Conservation (phyloP, 2,888 invertebrate genomes). For the Lampropteryx suffumata region DNA sequence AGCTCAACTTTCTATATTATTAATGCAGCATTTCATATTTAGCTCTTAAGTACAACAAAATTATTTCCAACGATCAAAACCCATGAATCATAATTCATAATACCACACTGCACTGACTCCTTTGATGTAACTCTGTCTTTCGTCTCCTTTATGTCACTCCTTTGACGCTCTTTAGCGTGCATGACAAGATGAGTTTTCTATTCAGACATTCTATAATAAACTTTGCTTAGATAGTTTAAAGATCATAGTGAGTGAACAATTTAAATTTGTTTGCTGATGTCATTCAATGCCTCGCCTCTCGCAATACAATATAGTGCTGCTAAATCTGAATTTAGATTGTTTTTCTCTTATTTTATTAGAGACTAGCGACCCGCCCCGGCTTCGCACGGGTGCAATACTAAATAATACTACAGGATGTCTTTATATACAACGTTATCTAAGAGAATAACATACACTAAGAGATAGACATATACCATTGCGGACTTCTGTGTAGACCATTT, state of each 20-base stretch:
- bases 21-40: too few relatives aligned
- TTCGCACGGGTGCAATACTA: too few relatives aligned
- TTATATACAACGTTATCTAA: too few relatives aligned
- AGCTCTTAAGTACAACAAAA: constrained; percentile 24
- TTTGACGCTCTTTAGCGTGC: constrained; percentile 55
- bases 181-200: constrained; percentile 12
- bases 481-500: too few relatives aligned
- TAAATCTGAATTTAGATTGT: background rate
- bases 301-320: constrained; percentile 21
- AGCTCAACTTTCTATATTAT: too few relatives aligned
- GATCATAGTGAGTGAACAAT: constrained; percentile 2
- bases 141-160: constrained; percentile 47
- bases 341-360: background rate
- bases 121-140: constrained; percentile 54
- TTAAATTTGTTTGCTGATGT: constrained; percentile 30
- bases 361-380: too few relatives aligned
- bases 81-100: constrained; percentile 51
- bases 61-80: constrained; percentile 28
- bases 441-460: too few relatives aligned
- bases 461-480: too few relatives aligned
- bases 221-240: constrained; percentile 4
- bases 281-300: constrained; percentile 40
- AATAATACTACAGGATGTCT: too few relatives aligned
- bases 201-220: constrained; percentile 14
- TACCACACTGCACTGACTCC: constrained; percentile 40